Evolutionary conservation across 2,797 vertebrate genomes (phyloP).

Genomic region (Craterocephalus amniculus): DNA sequence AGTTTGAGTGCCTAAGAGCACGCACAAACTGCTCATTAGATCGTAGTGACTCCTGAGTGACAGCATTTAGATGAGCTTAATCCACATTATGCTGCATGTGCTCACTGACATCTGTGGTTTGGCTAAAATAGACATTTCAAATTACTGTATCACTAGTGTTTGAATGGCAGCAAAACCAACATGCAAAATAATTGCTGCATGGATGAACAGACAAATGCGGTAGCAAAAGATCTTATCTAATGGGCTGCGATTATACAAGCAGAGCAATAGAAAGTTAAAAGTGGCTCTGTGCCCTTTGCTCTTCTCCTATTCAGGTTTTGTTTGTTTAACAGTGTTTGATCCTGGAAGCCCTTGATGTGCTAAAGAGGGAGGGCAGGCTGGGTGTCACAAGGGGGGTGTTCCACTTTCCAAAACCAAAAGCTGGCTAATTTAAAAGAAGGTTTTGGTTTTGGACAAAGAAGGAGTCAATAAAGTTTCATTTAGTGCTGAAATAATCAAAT

Average conservation of each 20-base stretch:
- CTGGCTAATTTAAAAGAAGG: neutral
- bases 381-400: conserved; percentile 44
- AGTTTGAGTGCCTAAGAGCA: conserved; percentile 45
- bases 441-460: conserved; percentile 16
- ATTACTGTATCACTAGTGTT: conserved; percentile 34
- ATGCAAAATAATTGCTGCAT: conserved; percentile 50
- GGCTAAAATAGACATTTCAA: conserved; percentile 25
- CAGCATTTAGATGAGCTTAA: conserved; percentile 44
- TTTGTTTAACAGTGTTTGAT: conserved; percentile 77
- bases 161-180: conserved; percentile 36
- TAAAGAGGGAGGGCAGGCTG: conserved; percentile 52
- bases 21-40: conserved; percentile 50
- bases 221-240: conserved; percentile 60
- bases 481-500: neutral
- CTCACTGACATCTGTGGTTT: conserved; percentile 25
- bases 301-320: conserved; percentile 62
- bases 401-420: conserved; percentile 41
- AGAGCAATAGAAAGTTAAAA: conserved; percentile 65
- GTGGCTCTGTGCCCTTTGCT: conserved; percentile 75
- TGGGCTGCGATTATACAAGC: conserved; percentile 61
- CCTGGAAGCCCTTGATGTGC: conserved; percentile 62
- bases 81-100: conserved; percentile 25
- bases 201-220: conserved; percentile 64
- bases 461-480: neutral
- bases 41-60: conserved; percentile 54